These are phyloP conservation scores for Papilio polytes DNA, from an alignment of 1,140 invertebrate species.

Conservation along the genomic window DNA sequence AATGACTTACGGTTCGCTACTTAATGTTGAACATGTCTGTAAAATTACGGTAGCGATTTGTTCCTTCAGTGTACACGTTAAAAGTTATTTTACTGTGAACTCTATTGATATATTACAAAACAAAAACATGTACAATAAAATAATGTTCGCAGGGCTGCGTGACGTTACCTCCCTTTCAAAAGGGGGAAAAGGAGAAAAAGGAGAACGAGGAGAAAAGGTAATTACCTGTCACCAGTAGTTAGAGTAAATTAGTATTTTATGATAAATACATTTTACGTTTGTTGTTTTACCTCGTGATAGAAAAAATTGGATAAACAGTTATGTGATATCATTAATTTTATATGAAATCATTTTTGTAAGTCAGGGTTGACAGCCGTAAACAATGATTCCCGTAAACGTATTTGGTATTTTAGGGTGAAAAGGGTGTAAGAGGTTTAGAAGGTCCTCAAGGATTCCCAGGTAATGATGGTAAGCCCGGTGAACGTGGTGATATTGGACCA, in stretches of 20 bases:
- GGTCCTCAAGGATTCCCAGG: slow-evolving; percentile 88
- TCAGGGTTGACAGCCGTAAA: neutral
- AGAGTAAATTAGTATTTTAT: neutral
- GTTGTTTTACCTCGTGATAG: neutral
- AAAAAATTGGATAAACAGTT: neutral
- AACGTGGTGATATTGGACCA: slow-evolving; percentile 86
- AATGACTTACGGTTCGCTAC: slow-evolving; percentile 52
- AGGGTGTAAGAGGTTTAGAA: slow-evolving; percentile 85
- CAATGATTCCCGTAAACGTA: neutral
- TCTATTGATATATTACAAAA: slow-evolving; percentile 10
- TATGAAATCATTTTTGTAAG: neutral
- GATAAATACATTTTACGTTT: slow-evolving; percentile 8
- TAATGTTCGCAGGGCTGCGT: slow-evolving; percentile 62
- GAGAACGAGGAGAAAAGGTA: slow-evolving; percentile 77
- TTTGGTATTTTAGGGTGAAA: slow-evolving; percentile 77
- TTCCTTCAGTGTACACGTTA: slow-evolving; percentile 21
- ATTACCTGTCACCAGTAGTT: slow-evolving; percentile 49
- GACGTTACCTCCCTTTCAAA: slow-evolving; percentile 52
- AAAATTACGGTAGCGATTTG: slow-evolving; percentile 9
- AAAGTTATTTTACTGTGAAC: slow-evolving; percentile 18
- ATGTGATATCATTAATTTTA: neutral
- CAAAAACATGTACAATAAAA: slow-evolving; percentile 29
- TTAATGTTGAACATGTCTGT: slow-evolving; percentile 15
- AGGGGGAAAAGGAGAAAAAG: slow-evolving; percentile 64
- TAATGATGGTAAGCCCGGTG: slow-evolving; percentile 79